These are phyloP conservation scores for Ectropis grisescens DNA, from an alignment of 1,140 invertebrate genomes.

Conservation along the genomic window DNA sequence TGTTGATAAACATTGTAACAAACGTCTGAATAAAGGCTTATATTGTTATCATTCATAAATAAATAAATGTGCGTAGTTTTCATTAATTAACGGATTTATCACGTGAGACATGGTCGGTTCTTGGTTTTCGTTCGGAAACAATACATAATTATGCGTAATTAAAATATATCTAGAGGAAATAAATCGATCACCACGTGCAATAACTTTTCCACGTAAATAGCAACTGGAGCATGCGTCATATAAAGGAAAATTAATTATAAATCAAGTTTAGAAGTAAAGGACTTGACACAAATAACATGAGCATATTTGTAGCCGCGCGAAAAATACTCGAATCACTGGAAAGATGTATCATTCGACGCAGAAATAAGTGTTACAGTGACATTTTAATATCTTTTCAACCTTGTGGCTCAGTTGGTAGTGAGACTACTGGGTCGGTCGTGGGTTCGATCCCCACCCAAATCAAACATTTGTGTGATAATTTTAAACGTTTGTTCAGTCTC, in stretches of 20 bases:
- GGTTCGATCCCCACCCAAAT: no score
- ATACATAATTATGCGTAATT: not conserved
- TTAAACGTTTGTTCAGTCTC: no score
- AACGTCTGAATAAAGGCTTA: no score
- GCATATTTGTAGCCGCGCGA: not conserved
- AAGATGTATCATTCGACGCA: not conserved
- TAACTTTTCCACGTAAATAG: conserved; percentile 4
- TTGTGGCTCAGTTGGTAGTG: not conserved
- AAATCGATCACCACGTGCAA: not conserved
- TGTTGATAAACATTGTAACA: no score
- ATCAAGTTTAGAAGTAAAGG: not conserved
- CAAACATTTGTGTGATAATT: no score
- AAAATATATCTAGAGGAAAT: not conserved
- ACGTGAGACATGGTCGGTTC: no score
- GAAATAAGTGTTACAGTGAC: not conserved
- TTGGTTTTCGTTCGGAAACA: not conserved
- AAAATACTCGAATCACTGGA: not conserved
- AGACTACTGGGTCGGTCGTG: not conserved
- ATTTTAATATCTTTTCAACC: not conserved
- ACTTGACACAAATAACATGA: conserved; percentile 1
- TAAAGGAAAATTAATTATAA: conserved; percentile 9
- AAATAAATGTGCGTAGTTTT: no score
- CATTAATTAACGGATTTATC: no score
- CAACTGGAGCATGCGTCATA: conserved; percentile 5
- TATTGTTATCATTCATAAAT: no score